Conservation (phyloP, 2,797 vertebrate species). For the Rhinatrema bivittatum region DNA sequence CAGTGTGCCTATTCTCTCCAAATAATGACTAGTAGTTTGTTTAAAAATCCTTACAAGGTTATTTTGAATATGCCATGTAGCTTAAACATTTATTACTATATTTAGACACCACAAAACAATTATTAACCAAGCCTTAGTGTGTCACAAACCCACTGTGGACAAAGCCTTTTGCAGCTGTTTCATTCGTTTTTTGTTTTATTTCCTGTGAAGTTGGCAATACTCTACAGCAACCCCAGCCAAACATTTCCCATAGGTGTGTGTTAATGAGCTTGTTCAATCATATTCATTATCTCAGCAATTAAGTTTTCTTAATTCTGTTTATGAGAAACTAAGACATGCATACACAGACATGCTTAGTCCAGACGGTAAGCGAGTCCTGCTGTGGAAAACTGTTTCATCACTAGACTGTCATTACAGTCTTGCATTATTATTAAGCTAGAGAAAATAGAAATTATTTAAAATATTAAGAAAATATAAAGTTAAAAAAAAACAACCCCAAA, state of each 20-base stretch:
- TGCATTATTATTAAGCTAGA: too few relatives aligned
- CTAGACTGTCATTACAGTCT: too few relatives aligned
- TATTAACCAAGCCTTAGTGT: conserved; percentile 42
- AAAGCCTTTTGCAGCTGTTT: conserved; percentile 54
- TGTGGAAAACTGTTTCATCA: too few relatives aligned
- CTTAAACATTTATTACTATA: conserved; percentile 20
- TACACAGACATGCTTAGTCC: background rate
- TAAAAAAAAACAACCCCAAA: too few relatives aligned
- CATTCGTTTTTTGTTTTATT: conserved; percentile 22
- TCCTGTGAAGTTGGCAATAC: conserved; percentile 54
- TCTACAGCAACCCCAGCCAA: conserved; percentile 52
- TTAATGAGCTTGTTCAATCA: conserved; percentile 70
- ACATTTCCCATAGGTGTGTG: conserved; percentile 64
- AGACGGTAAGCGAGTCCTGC: too few relatives aligned
- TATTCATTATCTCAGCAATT: conserved; percentile 64
- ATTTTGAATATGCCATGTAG: conserved; percentile 19
- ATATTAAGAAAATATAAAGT: too few relatives aligned
- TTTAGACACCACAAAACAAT: conserved; percentile 16
- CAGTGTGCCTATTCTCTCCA: too few relatives aligned
- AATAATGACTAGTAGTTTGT: too few relatives aligned
- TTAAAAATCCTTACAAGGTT: conserved; percentile 15
- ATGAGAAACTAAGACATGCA: conserved; percentile 14
- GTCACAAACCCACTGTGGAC: conserved; percentile 33
- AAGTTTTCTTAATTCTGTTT: conserved; percentile 24
- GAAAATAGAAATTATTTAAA: too few relatives aligned